Evolutionary conservation across 2,113 vertebrate species (phyloP).

Genomic region (Pterophyllum scalare): DNA sequence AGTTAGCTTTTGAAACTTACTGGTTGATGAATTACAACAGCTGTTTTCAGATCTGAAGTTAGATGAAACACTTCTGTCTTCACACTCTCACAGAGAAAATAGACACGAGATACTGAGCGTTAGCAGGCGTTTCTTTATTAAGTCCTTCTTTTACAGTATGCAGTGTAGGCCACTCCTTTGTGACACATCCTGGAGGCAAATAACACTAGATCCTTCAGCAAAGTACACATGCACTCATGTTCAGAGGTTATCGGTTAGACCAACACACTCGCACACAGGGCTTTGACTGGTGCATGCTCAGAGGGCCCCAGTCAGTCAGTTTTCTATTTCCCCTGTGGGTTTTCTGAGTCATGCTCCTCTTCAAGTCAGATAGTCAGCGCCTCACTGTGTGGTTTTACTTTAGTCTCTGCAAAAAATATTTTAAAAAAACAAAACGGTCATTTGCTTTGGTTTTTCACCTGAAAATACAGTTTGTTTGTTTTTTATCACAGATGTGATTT

Average conservation of each 20-base stretch:
- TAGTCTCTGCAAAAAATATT: conserved; percentile 14
- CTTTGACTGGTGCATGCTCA: background rate
- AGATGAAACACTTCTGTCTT: background rate
- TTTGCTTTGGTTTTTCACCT: background rate
- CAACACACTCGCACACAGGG: background rate
- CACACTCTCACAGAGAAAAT: background rate
- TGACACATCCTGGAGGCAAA: conserved; percentile 41
- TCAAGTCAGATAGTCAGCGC: conserved; percentile 42
- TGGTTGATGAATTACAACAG: background rate
- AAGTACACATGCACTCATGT: conserved; percentile 11
- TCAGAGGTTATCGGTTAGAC: conserved; percentile 19
- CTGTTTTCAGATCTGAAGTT: background rate
- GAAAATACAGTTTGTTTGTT: background rate
- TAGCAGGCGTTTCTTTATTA: conserved; percentile 28
- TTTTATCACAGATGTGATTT: background rate
- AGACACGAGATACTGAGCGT: background rate
- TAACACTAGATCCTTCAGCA: conserved; percentile 34
- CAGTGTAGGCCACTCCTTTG: conserved; percentile 51
- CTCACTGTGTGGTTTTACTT: background rate
- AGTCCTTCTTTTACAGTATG: conserved; percentile 9
- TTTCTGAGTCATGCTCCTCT: background rate
- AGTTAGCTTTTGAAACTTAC: conserved; percentile 48
- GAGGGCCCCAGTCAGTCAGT: background rate
- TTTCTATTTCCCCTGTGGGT: background rate
- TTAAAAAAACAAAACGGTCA: background rate